These are phyloP conservation scores for Amiota mariae DNA, from an alignment of 2,888 invertebrate genomes.

Conservation along the genomic window DNA sequence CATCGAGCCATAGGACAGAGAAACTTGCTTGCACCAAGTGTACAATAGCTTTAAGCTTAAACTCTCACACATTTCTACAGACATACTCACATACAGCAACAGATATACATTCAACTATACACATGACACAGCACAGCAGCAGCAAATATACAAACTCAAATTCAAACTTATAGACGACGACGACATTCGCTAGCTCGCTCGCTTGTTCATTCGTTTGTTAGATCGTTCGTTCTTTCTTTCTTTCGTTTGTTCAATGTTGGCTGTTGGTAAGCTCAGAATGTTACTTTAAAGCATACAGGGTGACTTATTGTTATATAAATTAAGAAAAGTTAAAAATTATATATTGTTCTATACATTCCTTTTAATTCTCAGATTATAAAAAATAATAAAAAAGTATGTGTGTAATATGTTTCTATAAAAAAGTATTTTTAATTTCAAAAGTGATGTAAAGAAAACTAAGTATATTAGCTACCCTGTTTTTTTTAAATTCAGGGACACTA, in stretches of 20 bases:
- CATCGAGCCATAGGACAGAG: slow-evolving; percentile 38
- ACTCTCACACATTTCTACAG: slow-evolving; percentile 60
- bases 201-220: too few relatives aligned
- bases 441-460: too few relatives aligned
- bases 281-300: slow-evolving; percentile 56
- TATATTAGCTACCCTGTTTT: too few relatives aligned
- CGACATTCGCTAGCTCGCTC: neutral
- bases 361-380: too few relatives aligned
- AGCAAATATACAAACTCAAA: slow-evolving; percentile 23
- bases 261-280: slow-evolving; percentile 37
- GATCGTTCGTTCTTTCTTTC: neutral
- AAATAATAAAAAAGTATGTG: too few relatives aligned
- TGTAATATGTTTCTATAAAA: too few relatives aligned
- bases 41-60: slow-evolving; percentile 69
- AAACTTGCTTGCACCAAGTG: slow-evolving; percentile 58
- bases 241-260: neutral
- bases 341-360: neutral
- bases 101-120: slow-evolving; percentile 34
- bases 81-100: slow-evolving; percentile 44
- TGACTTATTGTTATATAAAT: neutral
- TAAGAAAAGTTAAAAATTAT: neutral
- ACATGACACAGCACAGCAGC: slow-evolving; percentile 40
- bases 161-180: slow-evolving; percentile 9
- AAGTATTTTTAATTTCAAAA: too few relatives aligned
- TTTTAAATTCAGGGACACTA: slow-evolving; percentile 1